phyloP scores from a whole-genome alignment of 1,140 invertebrate species.

The Asobara japonica region DNA sequence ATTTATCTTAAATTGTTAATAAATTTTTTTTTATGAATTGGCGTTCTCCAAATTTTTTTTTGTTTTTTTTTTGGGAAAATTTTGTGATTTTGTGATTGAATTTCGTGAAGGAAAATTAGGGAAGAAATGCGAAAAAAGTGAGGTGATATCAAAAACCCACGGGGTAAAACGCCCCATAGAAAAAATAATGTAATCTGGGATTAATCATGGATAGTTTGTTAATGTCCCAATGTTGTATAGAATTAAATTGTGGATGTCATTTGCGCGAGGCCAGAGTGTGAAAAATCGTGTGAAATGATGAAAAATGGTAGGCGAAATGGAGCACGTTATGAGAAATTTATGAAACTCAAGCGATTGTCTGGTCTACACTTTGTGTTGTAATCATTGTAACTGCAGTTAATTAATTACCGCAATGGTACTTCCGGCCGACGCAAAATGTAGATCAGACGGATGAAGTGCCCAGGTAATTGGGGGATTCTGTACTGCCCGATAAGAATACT shows the following conservation, averaged over 20 bases:
- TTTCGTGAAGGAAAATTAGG: too few species aligned
- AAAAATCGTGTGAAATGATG: background rate
- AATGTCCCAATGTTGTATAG: too few species aligned
- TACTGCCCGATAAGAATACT: constrained; percentile 7
- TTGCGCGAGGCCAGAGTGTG: background rate
- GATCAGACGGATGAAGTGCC: background rate
- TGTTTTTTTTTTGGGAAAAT: too few species aligned
- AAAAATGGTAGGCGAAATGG: background rate
- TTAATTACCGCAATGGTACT: background rate
- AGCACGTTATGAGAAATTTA: background rate
- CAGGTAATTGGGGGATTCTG: background rate
- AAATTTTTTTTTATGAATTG: too few species aligned
- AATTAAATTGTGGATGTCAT: background rate
- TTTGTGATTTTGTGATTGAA: too few species aligned
- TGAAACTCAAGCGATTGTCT: constrained; percentile 10
- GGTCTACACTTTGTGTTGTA: background rate
- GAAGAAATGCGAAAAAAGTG: too few species aligned
- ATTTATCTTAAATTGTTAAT: too few species aligned
- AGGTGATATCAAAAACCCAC: too few species aligned
- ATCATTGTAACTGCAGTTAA: background rate
- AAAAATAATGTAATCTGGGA: too few species aligned
- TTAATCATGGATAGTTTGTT: too few species aligned
- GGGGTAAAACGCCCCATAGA: too few species aligned
- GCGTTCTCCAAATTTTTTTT: too few species aligned
- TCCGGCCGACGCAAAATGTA: background rate